A percentile compares a stretch with the other conserved stretches of the same genome.
Conservation (phyloP, 2,797 vertebrate species). For the Microtus obscurus region DNA sequence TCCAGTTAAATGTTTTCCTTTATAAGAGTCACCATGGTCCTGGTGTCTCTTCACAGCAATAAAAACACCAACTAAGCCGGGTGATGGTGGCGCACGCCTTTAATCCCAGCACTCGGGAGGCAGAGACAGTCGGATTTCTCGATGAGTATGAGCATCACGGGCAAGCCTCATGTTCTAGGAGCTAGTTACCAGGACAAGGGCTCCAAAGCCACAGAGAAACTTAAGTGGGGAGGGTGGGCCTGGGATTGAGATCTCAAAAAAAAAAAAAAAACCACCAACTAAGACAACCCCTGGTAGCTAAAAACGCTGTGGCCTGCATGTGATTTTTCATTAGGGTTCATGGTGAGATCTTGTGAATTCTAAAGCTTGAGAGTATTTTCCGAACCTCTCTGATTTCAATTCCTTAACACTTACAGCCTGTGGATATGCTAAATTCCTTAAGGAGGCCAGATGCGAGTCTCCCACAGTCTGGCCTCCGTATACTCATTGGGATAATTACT, state of each 20-base stretch:
- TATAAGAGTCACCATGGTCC: neutral
- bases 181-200: too few species aligned
- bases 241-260: too few species aligned
- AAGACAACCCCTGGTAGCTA: neutral
- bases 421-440: neutral
- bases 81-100: too few species aligned
- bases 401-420: neutral
- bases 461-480: neutral
- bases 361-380: conserved; percentile 27
- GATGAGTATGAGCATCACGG: too few species aligned
- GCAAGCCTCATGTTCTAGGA: too few species aligned
- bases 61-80: too few species aligned
- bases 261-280: too few species aligned
- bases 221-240: too few species aligned
- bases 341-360: neutral
- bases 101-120: too few species aligned
- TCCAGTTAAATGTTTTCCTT: neutral
- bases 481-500: neutral
- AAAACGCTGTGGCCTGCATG: neutral
- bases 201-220: too few species aligned
- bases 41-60: neutral
- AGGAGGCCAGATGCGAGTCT: neutral
- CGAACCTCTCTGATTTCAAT: neutral
- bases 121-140: too few species aligned
- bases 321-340: neutral